Conservation (phyloP, 1,140 invertebrate genomes). For the Drosophila parvula region DNA sequence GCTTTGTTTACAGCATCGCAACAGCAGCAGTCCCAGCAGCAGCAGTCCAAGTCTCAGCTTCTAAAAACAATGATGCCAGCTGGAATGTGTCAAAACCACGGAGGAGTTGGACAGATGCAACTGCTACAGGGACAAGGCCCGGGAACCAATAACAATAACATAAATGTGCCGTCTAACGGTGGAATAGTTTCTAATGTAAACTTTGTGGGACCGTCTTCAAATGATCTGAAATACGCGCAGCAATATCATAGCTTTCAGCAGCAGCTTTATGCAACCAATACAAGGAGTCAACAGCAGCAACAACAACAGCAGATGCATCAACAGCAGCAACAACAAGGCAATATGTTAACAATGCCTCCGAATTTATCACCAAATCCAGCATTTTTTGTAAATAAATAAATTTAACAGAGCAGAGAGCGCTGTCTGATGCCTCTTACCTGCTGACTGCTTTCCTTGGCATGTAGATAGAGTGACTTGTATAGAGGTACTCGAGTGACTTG, state of each 20-base stretch:
- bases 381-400: constrained; percentile 77
- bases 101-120: constrained; percentile 62
- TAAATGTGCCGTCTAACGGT: constrained; percentile 84
- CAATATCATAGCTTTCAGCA: constrained; percentile 98
- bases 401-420: background rate
- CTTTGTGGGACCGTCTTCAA: constrained; percentile 92
- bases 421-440: background rate
- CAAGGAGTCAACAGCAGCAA: constrained; percentile 86
- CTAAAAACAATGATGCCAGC: constrained; percentile 47
- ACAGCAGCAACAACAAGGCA: constrained; percentile 38
- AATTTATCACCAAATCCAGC: constrained; percentile 71
- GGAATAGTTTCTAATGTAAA: constrained; percentile 35
- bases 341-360: constrained; percentile 77
- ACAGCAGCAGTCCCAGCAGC: constrained; percentile 43
- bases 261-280: constrained; percentile 95
- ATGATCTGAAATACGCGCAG: constrained; percentile 96
- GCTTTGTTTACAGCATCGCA: constrained; percentile 42
- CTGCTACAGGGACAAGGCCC: constrained; percentile 87
- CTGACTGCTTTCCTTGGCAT: background rate
- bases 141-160: constrained; percentile 84
- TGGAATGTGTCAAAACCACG: constrained; percentile 50
- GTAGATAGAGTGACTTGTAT: background rate
- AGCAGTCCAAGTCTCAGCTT: constrained; percentile 49
- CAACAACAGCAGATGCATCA: constrained; percentile 71
- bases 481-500: too few relatives aligned